These are phyloP conservation scores for Blastobasis adustella DNA, from an alignment of 2,888 invertebrate species.

Conservation along the genomic window DNA sequence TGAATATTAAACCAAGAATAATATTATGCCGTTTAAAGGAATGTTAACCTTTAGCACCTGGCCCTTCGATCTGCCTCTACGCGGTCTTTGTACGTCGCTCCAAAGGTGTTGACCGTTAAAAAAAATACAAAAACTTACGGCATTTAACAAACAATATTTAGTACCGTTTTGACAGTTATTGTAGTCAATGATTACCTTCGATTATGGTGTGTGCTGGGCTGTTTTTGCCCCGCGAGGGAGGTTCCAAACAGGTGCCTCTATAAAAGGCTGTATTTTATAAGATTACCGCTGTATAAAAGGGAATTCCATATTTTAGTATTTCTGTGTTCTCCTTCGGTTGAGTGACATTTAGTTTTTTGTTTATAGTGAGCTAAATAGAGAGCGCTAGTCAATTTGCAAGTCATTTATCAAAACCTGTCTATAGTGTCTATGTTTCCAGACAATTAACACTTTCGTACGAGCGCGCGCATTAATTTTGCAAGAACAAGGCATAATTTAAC, in stretches of 20 bases:
- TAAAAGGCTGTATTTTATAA: slow-evolving; percentile 22
- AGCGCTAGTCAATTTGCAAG: too few species aligned
- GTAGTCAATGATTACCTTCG: slow-evolving; percentile 65
- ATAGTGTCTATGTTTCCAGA: too few species aligned
- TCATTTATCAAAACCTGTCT: too few species aligned
- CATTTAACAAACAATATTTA: slow-evolving; percentile 73
- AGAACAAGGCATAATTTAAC: too few species aligned
- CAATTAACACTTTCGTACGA: too few species aligned
- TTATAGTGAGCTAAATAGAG: too few species aligned
- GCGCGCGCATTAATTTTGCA: too few species aligned
- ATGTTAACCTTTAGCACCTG: slow-evolving; percentile 52
- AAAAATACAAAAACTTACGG: slow-evolving; percentile 59
- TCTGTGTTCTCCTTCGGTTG: too few species aligned
- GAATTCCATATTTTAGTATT: not conserved
- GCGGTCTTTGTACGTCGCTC: slow-evolving; percentile 39
- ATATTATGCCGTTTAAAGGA: slow-evolving; percentile 25
- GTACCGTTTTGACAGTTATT: slow-evolving; percentile 71
- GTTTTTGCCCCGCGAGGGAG: slow-evolving; percentile 43
- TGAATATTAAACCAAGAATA: slow-evolving; percentile 33
- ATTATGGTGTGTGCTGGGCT: slow-evolving; percentile 51
- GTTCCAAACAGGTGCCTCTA: slow-evolving; percentile 50
- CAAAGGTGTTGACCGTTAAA: slow-evolving; percentile 66
- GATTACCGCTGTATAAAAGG: slow-evolving; percentile 13
- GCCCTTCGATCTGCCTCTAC: slow-evolving; percentile 37
- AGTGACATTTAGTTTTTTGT: too few species aligned